A percentile compares a stretch with the other conserved stretches of the same genome.
These are phyloP conservation scores for Teleogryllus occipitalis DNA, from an alignment of 1,140 invertebrate species.

Conservation along the genomic window DNA sequence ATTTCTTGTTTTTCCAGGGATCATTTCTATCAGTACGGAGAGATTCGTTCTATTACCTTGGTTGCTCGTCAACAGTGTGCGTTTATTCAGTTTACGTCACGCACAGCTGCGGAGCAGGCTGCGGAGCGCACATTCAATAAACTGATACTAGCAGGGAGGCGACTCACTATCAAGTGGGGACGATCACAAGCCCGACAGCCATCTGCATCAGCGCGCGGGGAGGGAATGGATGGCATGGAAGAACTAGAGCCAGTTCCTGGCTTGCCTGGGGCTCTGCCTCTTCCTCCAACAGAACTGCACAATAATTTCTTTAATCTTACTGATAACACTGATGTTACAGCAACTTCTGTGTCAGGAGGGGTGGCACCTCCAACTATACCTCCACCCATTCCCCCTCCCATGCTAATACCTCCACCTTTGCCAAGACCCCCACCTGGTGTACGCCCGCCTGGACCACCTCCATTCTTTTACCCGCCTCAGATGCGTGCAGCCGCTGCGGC, in stretches of 20 bases:
- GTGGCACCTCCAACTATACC: slow-evolving; percentile 44
- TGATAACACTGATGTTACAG: slow-evolving; percentile 29
- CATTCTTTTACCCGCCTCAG: slow-evolving; percentile 35
- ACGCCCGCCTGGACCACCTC: slow-evolving; percentile 28
- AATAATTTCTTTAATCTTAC: slow-evolving; percentile 79
- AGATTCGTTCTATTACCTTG: slow-evolving; percentile 88
- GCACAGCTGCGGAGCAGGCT: slow-evolving; percentile 82
- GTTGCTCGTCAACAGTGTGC: slow-evolving; percentile 93
- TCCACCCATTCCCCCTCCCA: slow-evolving; percentile 39
- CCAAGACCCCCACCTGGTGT: slow-evolving; percentile 33
- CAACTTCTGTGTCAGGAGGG: slow-evolving; percentile 41
- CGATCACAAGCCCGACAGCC: slow-evolving; percentile 67
- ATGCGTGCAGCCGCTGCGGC: slow-evolving; percentile 33
- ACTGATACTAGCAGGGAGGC: slow-evolving; percentile 73
- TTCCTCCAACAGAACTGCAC: slow-evolving; percentile 63
- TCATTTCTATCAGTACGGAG: slow-evolving; percentile 98
- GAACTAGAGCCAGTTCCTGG: slow-evolving; percentile 81
- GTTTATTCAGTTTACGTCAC: slow-evolving; percentile 92
- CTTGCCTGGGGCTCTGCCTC: slow-evolving; percentile 67
- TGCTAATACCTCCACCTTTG: slow-evolving; percentile 39
- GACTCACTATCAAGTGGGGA: slow-evolving; percentile 96
- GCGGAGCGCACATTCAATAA: slow-evolving; percentile 97
- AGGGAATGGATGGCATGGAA: slow-evolving; percentile 29
- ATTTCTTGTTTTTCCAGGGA: slow-evolving; percentile 44
- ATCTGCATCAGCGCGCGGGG: slow-evolving; percentile 29